Evolutionary conservation across 2,888 invertebrate species (phyloP).

Genomic region (Temnothorax rugatulus): DNA sequence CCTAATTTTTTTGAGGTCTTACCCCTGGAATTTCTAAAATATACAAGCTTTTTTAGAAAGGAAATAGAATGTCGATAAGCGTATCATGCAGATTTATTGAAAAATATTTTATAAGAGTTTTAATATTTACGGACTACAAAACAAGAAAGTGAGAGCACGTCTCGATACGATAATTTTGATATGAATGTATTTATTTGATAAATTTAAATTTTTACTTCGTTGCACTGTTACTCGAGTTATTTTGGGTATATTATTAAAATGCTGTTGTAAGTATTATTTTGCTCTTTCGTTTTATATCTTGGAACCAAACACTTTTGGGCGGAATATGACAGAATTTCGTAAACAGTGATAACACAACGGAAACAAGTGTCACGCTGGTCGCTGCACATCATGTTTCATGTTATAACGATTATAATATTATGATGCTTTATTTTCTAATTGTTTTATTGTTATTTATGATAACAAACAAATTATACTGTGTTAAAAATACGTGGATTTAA

Average conservation of each 20-base stretch:
- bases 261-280: not conserved
- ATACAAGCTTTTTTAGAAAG: not conserved
- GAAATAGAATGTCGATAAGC: not conserved
- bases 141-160: not conserved
- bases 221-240: not conserved
- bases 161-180: not conserved
- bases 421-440: not conserved
- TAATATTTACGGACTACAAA: not conserved
- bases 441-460: not conserved
- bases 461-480: not conserved
- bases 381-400: not conserved
- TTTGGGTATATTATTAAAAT: not conserved
- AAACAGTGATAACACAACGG: not conserved
- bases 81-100: not conserved
- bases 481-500: not conserved
- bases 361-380: not conserved
- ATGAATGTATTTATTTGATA: not conserved
- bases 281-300: not conserved
- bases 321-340: not conserved
- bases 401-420: not conserved
- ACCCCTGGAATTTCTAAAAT: not conserved
- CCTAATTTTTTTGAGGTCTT: not conserved
- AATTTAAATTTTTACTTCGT: not conserved
- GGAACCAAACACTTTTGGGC: not conserved
- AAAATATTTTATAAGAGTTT: not conserved